Percentiles rank a stretch among this genome's conserved stretches.
Conservation (phyloP, 1,140 invertebrate species). For the Andricus grossulariae region DNA sequence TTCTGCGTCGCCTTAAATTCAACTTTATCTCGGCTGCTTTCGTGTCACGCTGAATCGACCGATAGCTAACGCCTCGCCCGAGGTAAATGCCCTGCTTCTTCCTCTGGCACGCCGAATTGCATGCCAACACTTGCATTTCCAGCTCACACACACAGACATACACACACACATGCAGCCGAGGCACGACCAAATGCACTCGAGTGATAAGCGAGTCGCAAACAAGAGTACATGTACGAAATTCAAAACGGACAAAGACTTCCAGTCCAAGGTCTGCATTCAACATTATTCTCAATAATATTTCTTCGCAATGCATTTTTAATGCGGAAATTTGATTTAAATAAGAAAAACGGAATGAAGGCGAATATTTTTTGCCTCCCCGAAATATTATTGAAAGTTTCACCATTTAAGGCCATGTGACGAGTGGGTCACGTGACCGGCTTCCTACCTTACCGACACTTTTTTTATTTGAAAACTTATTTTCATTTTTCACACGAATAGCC, state of each 20-base stretch:
- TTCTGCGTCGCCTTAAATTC: constrained; percentile 51
- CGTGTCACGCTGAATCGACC: constrained; percentile 68
- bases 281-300: constrained; percentile 16
- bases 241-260: constrained; percentile 10
- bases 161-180: not conserved
- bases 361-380: no score
- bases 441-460: no score
- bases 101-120: constrained; percentile 39
- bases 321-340: no score
- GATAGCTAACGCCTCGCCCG: constrained; percentile 65
- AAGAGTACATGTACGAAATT: constrained; percentile 54
- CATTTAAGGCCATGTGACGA: no score
- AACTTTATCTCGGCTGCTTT: constrained; percentile 52
- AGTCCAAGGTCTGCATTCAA: constrained; percentile 4
- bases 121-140: not conserved
- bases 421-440: no score
- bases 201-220: constrained; percentile 38
- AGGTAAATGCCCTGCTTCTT: constrained; percentile 61
- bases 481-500: no score
- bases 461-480: no score
- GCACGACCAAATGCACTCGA: constrained; percentile 12
- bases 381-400: no score
- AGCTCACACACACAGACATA: not conserved
- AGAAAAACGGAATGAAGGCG: no score
- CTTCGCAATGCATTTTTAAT: not conserved